Base-by-base conservation (phyloP, 2,797 vertebrate genomes). In the Rhodeus uyekii region DNA sequence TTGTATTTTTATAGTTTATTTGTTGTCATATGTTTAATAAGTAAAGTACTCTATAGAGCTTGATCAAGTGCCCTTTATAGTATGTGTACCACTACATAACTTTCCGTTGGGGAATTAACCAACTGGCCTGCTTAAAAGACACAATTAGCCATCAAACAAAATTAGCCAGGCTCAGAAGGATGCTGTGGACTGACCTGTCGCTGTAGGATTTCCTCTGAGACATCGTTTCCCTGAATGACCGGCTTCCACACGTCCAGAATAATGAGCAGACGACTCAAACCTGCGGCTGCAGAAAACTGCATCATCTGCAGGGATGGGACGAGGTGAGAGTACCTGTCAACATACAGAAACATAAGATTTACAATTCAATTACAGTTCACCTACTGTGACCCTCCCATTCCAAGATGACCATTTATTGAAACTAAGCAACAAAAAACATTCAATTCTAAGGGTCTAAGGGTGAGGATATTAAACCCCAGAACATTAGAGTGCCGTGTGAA, bases 201-300 rank as follows among this genome's bases (percentile, higher is more conserved):
- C 83, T 94, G 94, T 60, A 94, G 34, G 84, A 95, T 86, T 48
- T 95, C 94, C 86, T 92, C 93, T 0, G 94, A 87, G 60, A 95
- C 84, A n/a, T 91, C 85, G 22, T 92, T 90, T 10, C 91, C 93
- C 53, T 74, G 89, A 69, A 95, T 76, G 58, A 88, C 82, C 0
- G 93, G 93, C 87, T 94, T 88, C n/a, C 95, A 91, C 39, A 88
- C 82, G n/a, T 95, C 95, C 60, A 95, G 83, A 85, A 96, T 95
- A 58, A 96, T 92, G 80, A 95, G 89, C 81, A 96, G 87, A 80
- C 95, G 93, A 84, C 90, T 95, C 81, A 95, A 88, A 1, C 95
- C 95, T 0, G 91, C 91, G 24, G 95, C 95, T 46, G 95, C 95
- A 2, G 92, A 94, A 29, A 96, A 93, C 92, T 96, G 95, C 89